Evolutionary conservation across 2,888 invertebrate genomes (phyloP).

Genomic region (Drosophila meridiana): DNA sequence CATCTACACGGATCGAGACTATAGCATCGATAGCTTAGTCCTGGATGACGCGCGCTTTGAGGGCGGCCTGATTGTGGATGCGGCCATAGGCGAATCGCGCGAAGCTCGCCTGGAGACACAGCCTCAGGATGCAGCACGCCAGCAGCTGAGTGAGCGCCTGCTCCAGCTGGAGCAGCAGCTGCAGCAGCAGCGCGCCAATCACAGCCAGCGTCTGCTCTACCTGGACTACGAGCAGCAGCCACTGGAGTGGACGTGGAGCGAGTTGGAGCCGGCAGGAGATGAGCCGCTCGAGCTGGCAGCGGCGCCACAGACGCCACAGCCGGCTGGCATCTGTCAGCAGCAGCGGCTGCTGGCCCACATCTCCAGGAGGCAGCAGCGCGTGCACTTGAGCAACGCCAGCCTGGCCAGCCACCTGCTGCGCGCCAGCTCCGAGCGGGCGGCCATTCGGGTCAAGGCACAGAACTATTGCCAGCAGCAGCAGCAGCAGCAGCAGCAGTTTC

Average conservation of each 20-base stretch:
- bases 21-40: constrained; percentile 74
- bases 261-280: constrained; percentile 25
- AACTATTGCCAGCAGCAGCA: constrained; percentile 68
- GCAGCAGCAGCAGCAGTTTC: constrained; percentile 41
- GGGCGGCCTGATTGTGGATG: constrained; percentile 56
- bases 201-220: constrained; percentile 61
- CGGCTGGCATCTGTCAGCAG: constrained; percentile 54
- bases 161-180: constrained; percentile 35
- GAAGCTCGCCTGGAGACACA: background rate
- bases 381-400: constrained; percentile 61
- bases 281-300: constrained; percentile 41
- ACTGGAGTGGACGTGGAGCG: constrained; percentile 54
- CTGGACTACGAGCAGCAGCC: constrained; percentile 70
- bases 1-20: constrained; percentile 72
- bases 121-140: background rate
- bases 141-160: constrained; percentile 14
- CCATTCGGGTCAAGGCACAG: constrained; percentile 63
- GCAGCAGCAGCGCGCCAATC: constrained; percentile 32
- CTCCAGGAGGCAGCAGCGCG: constrained; percentile 30
- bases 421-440: background rate
- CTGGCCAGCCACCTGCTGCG: constrained; percentile 48
- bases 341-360: constrained; percentile 62
- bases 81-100: constrained; percentile 3
- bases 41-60: constrained; percentile 73
- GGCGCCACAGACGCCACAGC: constrained; percentile 1